These are phyloP conservation scores for Coelinius sp. DNA, from an alignment of 2,888 invertebrate species.

Conservation along the genomic window DNA sequence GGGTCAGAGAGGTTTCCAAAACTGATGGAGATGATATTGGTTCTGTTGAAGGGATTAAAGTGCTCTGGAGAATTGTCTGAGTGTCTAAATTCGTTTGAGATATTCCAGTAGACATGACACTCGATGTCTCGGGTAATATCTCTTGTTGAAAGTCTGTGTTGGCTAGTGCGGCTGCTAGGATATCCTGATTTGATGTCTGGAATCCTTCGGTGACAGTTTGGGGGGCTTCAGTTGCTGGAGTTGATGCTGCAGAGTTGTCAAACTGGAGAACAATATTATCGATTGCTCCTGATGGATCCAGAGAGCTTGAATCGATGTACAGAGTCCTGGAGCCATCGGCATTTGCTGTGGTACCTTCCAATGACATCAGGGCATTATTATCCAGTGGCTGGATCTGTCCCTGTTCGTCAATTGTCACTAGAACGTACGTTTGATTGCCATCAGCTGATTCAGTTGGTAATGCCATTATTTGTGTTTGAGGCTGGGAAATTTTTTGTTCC, in stretches of 20 bases:
- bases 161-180: constrained; percentile 82
- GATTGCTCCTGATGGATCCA: constrained; percentile 71
- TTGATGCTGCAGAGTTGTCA: constrained; percentile 66
- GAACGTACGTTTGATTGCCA: constrained; percentile 81
- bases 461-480: constrained; percentile 79
- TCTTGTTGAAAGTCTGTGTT: constrained; percentile 81
- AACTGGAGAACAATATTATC: constrained; percentile 74
- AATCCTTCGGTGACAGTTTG: constrained; percentile 51
- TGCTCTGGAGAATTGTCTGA: constrained; percentile 72
- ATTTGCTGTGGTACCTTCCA: constrained; percentile 65
- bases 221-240: background rate
- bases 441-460: constrained; percentile 82
- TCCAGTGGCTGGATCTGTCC: constrained; percentile 81
- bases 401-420: constrained; percentile 81
- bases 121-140: constrained; percentile 65
- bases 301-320: constrained; percentile 71
- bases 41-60: constrained; percentile 74
- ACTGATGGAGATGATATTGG: constrained; percentile 76
- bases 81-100: constrained; percentile 76
- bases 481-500: constrained; percentile 62
- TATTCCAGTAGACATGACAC: constrained; percentile 66
- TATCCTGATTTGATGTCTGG: constrained; percentile 75
- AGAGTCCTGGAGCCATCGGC: constrained; percentile 63
- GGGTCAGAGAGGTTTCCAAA: constrained; percentile 81
- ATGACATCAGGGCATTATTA: constrained; percentile 77